Evolutionary conservation across 2,888 invertebrate genomes (phyloP).

Genomic region (Rhamnusium bicolor): DNA sequence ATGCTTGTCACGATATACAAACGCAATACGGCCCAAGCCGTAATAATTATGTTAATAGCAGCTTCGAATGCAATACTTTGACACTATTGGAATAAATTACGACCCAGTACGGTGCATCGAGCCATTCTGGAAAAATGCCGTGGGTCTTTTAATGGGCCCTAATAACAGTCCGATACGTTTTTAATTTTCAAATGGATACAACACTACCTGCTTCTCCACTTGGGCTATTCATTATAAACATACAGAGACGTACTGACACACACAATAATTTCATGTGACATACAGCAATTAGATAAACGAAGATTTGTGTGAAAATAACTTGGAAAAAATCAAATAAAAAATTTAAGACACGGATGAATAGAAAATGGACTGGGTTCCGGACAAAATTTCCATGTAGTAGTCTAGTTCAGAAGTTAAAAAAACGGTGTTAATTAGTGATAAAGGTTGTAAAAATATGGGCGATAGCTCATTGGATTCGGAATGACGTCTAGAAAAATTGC

Average conservation of each 20-base stretch:
- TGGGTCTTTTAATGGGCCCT: conserved; percentile 29
- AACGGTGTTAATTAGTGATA: too few species aligned
- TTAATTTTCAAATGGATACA: conserved; percentile 13
- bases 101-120: conserved; percentile 3
- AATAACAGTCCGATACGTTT: conserved; percentile 24
- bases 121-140: background rate
- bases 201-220: conserved; percentile 15
- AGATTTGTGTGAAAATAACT: too few species aligned
- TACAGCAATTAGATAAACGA: too few species aligned
- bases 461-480: too few species aligned
- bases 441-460: too few species aligned
- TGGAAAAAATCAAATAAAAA: too few species aligned
- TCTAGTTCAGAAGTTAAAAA: too few species aligned
- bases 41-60: conserved; percentile 27
- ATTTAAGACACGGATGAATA: too few species aligned
- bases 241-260: background rate
- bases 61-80: conserved; percentile 9
- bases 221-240: background rate
- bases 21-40: background rate
- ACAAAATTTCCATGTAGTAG: too few species aligned
- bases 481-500: too few species aligned
- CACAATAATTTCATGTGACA: too few species aligned
- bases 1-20: background rate
- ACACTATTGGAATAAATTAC: conserved; percentile 29
- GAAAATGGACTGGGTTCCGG: too few species aligned